Evolutionary conservation across 2,888 invertebrate genomes (phyloP), one percentile per base, ranked within the genome.

Genomic region (Temnothorax unifasciatus): DNA sequence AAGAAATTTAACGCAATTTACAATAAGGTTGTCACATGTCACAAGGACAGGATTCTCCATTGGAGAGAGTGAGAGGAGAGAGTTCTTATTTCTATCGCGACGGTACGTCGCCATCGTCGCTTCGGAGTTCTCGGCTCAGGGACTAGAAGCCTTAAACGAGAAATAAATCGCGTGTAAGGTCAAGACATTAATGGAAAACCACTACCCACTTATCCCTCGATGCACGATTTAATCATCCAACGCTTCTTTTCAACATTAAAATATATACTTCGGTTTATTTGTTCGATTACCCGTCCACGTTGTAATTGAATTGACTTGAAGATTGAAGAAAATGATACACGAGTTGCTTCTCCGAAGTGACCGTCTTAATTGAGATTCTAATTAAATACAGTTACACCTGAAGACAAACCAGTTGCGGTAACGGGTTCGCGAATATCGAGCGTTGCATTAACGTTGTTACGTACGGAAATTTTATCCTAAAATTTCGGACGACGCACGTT

Each of bases 341-440:
- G 21, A 75, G 1, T 50, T n/a, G 6, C 38, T 57, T 41, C 21
- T 15, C n/a, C 25, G 13, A 0, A 5, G 3, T 52, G 15, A 54
- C 18, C 4, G 6, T 18, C 6, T 68, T 21, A 57, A 21, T 59
- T 21, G n/a, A 63, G 4, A 4, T 9, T 44, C 47, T 4, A 69
- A 71, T 79, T 68, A 79, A 69, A 52, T 29, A 18, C 21, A 69
- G 68, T 71, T 79, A 25, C 13, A 50, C 4, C 47, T 18, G 11
- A 1, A 44, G 47, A 71, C 4, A 5, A 71, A 21, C 2, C 18
- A 21, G 47, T 21, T 15, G 29, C 18, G 47, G 1, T 8, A 6
- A 66, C 4, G 13, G 13, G 13, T 59, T 38, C 0, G 25, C 34
- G 18, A 59, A 59, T 59, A 34, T 47, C 21, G 66, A 8, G 2